Conservation (phyloP, 2,113 vertebrate genomes). For the Canis aureus region DNA sequence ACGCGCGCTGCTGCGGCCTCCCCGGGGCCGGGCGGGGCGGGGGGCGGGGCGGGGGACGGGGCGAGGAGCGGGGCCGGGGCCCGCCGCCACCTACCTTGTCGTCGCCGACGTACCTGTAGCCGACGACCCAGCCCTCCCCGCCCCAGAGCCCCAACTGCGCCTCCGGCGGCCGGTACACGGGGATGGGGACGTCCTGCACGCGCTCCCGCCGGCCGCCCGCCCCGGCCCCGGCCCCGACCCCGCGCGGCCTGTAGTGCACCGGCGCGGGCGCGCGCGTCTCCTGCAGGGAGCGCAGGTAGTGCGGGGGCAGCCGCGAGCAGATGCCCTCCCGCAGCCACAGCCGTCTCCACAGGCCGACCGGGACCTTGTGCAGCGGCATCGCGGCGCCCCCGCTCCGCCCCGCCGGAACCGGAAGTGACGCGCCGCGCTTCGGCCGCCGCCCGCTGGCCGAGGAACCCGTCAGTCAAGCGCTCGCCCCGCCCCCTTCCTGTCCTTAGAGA, state of each 20-base stretch:
- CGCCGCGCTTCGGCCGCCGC: accelerated
- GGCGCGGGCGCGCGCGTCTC: constrained; percentile 84
- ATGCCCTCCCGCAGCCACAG: constrained; percentile 92
- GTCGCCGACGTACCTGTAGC: constrained; percentile 91
- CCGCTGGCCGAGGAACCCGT: neutral
- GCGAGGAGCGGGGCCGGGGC: too few relatives aligned
- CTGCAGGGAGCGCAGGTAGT: constrained; percentile 91
- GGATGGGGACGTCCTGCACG: constrained; percentile 94
- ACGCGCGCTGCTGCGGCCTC: neutral
- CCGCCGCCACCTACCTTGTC: constrained; percentile 91
- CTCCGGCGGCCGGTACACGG: constrained; percentile 90
- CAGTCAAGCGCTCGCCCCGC: neutral
- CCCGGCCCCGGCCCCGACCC: constrained; percentile 22
- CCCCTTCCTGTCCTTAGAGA: neutral
- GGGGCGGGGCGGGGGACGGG: too few relatives aligned
- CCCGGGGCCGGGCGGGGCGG: too few relatives aligned
- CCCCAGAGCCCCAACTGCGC: constrained; percentile 95
- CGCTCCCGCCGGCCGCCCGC: constrained; percentile 87
- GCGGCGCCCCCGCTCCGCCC: neutral
- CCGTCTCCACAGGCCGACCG: constrained; percentile 91
- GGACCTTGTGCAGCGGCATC: constrained; percentile 93
- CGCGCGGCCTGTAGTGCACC: constrained; percentile 93
- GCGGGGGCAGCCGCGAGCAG: constrained; percentile 92
- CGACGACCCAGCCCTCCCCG: constrained; percentile 94
- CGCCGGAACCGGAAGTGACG: neutral